Base-by-base conservation (phyloP, 2,113 vertebrate species). In the Antennarius striatus region DNA sequence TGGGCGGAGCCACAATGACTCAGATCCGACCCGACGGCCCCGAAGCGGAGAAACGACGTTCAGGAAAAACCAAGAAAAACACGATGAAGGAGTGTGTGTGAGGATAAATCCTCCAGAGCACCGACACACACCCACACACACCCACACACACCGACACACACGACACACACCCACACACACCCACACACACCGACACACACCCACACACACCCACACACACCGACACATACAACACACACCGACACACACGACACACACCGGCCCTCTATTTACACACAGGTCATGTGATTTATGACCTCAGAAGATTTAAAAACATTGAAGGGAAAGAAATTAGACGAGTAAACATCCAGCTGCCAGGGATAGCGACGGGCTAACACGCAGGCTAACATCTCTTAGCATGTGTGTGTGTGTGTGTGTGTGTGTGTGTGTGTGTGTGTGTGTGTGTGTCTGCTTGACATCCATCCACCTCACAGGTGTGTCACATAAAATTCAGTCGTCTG, bases 51-150 rank as follows among this genome's bases (percentile, higher is more conserved):
- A 48, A 79, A 79, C 68, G 68, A 59, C 12, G 53, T 40, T 47
- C 43, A 59, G 68, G 73, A 65, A 71, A 56, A 56, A 13, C 9
- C 45, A 4, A 50, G 53, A 45, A 57, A 71, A 29, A 43, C 36
- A 17, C 69, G 63, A 5, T 76, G 72, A 82, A 88, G 49, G 79
- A 75, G 17, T 42, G 3, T 28, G 68, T 52, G 51, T 48, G 62
- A 69, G 22, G 2, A 22, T 72, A 68, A 79, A 84, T 73, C 74
- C 63, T 63, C 63, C 3, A 29, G 57, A 47, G 43, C 70, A 77
- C 63, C 47, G 3, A 78, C 10, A 68, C 16, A 65, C 22, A 51
- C 79, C n/a, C 8, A 40, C 39, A 22, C 22, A 22, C 22, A 22
- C 22, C 22, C 1, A 22, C 22, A 22, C 22, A 22, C 22, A 2